Evolutionary conservation across 2,888 invertebrate genomes (phyloP).

Genomic region (Acanthacorydalis orientalis): DNA sequence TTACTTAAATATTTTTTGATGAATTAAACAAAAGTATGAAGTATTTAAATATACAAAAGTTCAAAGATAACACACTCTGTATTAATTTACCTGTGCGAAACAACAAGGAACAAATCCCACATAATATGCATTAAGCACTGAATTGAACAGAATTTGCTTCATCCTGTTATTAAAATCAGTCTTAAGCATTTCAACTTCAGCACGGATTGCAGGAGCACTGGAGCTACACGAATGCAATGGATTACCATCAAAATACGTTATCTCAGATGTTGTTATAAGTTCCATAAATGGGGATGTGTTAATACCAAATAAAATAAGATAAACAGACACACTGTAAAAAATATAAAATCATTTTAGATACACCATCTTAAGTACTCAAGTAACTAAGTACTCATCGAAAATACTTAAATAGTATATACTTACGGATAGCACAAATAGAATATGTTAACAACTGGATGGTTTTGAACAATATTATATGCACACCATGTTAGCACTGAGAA

Average conservation of each 20-base stretch:
- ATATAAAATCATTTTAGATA: conserved; percentile 3
- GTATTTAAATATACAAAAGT: background rate
- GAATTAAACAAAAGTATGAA: background rate
- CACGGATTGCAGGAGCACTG: conserved; percentile 51
- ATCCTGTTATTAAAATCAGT: conserved; percentile 79
- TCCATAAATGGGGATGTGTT: conserved; percentile 64
- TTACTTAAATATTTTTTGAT: background rate
- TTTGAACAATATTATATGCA: conserved; percentile 52
- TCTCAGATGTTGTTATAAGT: conserved; percentile 25
- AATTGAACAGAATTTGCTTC: conserved; percentile 67
- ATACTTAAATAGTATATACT: conserved; percentile 28
- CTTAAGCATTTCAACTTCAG: conserved; percentile 71
- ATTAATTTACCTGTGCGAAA: conserved; percentile 59
- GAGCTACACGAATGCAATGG: conserved; percentile 63
- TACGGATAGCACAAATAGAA: conserved; percentile 83
- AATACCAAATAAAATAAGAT: conserved; percentile 67
- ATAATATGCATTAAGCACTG: conserved; percentile 74
- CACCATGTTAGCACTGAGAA: conserved; percentile 47
- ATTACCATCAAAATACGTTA: conserved; percentile 31
- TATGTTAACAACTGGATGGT: conserved; percentile 61
- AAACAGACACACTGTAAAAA: conserved; percentile 48
- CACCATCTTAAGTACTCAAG: background rate
- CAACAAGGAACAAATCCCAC: conserved; percentile 78
- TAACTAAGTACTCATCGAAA: conserved; percentile 2
- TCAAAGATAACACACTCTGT: no score